These are phyloP conservation scores for Harpegnathos saltator DNA, from an alignment of 1,140 invertebrate species.

Conservation along the genomic window DNA sequence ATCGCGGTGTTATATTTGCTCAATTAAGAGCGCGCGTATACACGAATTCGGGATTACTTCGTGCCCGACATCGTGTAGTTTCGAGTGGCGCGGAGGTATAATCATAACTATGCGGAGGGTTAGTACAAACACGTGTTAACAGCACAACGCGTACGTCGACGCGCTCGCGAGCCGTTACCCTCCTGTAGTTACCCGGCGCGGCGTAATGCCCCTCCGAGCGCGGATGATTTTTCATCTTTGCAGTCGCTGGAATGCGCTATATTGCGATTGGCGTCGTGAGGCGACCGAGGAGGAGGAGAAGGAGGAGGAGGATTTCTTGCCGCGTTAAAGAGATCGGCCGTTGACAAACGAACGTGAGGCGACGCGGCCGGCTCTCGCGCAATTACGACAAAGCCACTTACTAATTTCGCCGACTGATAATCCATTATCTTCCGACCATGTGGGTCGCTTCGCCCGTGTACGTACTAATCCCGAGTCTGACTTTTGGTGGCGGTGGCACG, in stretches of 20 bases:
- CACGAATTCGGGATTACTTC: constrained; percentile 69
- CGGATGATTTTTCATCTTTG: constrained; percentile 31
- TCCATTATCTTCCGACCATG: constrained; percentile 71
- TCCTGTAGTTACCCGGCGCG: constrained; percentile 22
- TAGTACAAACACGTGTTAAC: constrained; percentile 67
- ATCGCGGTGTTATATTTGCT: constrained; percentile 60
- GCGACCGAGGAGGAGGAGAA: too few relatives aligned
- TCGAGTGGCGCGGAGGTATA: constrained; percentile 55
- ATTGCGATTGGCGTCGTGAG: not conserved
- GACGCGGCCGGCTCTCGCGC: constrained; percentile 53
- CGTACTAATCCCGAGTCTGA: constrained; percentile 65
- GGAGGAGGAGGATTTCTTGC: constrained; percentile 3
- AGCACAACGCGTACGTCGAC: constrained; percentile 10
- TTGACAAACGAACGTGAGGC: constrained; percentile 69
- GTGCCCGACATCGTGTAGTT: constrained; percentile 44
- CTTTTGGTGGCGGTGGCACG: constrained; percentile 57
- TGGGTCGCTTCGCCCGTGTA: constrained; percentile 29
- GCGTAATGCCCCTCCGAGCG: constrained; percentile 17
- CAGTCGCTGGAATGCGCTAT: not conserved
- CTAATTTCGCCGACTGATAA: constrained; percentile 75
- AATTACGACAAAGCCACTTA: constrained; percentile 79
- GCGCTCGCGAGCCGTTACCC: constrained; percentile 24
- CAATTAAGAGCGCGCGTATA: constrained; percentile 67
- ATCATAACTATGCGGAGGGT: constrained; percentile 58
- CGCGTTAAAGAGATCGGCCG: constrained; percentile 66